Conservation (phyloP, 2,888 invertebrate genomes). For the Papilio elwesi region DNA sequence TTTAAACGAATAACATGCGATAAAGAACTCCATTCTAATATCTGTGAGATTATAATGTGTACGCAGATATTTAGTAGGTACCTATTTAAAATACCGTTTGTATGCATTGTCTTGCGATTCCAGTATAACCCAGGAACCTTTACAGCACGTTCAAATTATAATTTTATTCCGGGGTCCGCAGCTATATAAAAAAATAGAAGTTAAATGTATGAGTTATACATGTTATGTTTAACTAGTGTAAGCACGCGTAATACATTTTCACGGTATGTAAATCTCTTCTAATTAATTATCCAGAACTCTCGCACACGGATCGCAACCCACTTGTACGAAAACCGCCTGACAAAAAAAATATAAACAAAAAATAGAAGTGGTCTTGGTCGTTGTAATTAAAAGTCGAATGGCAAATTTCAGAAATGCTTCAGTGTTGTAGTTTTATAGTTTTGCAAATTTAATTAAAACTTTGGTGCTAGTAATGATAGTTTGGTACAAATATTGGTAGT, state of each 20-base stretch:
- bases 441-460: conserved; percentile 30
- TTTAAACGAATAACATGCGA: no score
- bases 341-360: conserved; percentile 8
- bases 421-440: conserved; percentile 6
- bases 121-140: conserved; percentile 16
- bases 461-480: conserved; percentile 5
- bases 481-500: neutral
- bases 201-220: no score
- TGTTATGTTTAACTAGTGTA: conserved; percentile 24
- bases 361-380: conserved; percentile 15
- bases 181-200: no score
- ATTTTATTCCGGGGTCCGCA: neutral
- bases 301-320: conserved; percentile 14
- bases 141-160: conserved; percentile 7
- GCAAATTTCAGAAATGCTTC: conserved; percentile 16
- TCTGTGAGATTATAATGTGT: no score
- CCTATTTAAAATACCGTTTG: no score
- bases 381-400: conserved; percentile 23
- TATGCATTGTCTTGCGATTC: neutral
- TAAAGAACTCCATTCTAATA: no score
- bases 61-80: no score
- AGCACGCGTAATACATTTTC: conserved; percentile 22
- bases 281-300: conserved; percentile 27
- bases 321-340: conserved; percentile 17
- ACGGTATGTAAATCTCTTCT: conserved; percentile 24